Percentiles rank a stretch among this genome's conserved stretches.
Conservation (phyloP, 2,797 vertebrate genomes). For the Rhinophrynus dorsalis region DNA sequence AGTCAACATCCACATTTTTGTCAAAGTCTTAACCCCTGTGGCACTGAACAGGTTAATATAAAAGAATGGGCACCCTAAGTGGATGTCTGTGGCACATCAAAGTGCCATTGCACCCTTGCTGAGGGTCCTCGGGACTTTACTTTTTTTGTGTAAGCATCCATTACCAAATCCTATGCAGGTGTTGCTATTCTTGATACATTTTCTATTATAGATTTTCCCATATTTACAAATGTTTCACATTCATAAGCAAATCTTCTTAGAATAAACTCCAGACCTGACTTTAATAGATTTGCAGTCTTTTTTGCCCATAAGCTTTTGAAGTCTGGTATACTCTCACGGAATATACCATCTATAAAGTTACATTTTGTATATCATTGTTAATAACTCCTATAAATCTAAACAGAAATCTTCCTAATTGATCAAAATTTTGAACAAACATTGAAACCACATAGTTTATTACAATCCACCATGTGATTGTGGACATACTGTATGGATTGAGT, state of each 20-base stretch:
- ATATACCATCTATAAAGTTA: neutral
- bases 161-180: too few species aligned
- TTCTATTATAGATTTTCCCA: neutral
- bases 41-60: too few species aligned
- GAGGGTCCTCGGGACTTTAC: too few species aligned
- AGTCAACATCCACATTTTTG: too few species aligned
- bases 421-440: constrained; percentile 6
- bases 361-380: constrained; percentile 8
- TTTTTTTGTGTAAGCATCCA: too few species aligned
- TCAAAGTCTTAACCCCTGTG: too few species aligned
- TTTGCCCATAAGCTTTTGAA: neutral
- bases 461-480: neutral
- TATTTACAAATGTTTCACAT: neutral
- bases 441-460: neutral
- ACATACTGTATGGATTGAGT: neutral
- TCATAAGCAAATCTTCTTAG: neutral
- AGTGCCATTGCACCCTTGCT: too few species aligned
- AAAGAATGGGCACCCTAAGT: too few species aligned
- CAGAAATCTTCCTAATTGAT: neutral
- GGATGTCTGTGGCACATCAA: too few species aligned
- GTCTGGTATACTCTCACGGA: constrained; percentile 6
- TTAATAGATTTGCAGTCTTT: neutral
- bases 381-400: neutral
- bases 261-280: neutral
- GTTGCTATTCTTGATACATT: too few species aligned